Conservation (phyloP, 2,888 invertebrate genomes). For the Eupithecia subumbrata region DNA sequence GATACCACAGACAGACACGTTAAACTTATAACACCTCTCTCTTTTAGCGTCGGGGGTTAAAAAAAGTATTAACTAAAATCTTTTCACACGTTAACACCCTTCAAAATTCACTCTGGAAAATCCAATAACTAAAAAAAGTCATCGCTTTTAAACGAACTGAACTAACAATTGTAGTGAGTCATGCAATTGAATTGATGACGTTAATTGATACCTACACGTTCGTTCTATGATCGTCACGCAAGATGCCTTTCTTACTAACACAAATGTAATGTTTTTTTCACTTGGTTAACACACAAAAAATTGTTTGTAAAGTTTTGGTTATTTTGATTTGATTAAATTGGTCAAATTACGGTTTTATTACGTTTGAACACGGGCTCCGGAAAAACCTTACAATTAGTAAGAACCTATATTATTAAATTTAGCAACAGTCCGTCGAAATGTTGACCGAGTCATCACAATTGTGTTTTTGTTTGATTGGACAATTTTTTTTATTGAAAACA, state of each 20-base stretch:
- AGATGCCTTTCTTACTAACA: slow-evolving; percentile 1
- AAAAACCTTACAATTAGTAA: neutral
- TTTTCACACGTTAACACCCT: neutral
- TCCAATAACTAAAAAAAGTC: slow-evolving; percentile 1
- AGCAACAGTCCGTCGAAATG: too few relatives aligned
- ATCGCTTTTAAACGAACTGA: neutral
- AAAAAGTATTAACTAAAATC: neutral
- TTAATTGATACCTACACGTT: neutral
- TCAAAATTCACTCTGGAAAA: slow-evolving; percentile 8
- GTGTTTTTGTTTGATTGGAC: too few relatives aligned
- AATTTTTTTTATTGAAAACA: too few relatives aligned
- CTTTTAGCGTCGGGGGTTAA: too few relatives aligned
- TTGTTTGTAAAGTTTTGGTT: neutral
- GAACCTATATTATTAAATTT: too few relatives aligned
- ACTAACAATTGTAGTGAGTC: slow-evolving; percentile 15
- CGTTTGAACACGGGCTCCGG: neutral
- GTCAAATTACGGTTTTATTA: neutral
- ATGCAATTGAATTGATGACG: slow-evolving; percentile 6
- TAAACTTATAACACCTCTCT: too few relatives aligned
- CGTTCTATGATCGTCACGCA: slow-evolving; percentile 9
- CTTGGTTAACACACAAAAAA: neutral
- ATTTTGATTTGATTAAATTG: neutral
- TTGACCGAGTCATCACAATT: too few relatives aligned
- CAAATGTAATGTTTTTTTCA: neutral
- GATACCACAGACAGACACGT: too few relatives aligned